A percentile compares a stretch with the other conserved stretches of the same genome.
phyloP scores from a whole-genome alignment of 37 sponge, comb jelly and placozoan species.

The Halichondria panicea region DNA sequence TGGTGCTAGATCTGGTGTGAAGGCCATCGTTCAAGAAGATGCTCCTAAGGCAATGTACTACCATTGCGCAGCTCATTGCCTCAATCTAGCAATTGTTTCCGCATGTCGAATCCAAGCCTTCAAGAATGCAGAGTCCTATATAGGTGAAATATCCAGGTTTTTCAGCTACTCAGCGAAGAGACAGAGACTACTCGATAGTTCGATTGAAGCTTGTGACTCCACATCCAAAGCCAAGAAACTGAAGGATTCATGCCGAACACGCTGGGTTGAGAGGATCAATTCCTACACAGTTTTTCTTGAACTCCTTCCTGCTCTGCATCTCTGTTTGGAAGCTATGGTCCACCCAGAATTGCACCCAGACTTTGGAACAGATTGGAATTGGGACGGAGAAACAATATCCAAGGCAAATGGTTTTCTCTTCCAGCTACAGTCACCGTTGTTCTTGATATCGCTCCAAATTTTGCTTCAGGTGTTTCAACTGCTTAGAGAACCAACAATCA shows the following conservation, averaged over 20 bases:
- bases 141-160: slow-evolving; percentile 52
- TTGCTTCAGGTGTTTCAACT: slow-evolving; percentile 27
- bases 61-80: slow-evolving; percentile 61
- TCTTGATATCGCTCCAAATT: slow-evolving; percentile 53
- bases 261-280: slow-evolving; percentile 56
- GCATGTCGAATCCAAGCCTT: slow-evolving; percentile 47
- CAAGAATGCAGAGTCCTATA: slow-evolving; percentile 43
- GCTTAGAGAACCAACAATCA: slow-evolving; percentile 38
- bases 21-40: slow-evolving; percentile 36
- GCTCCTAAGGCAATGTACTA: slow-evolving; percentile 42
- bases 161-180: slow-evolving; percentile 54
- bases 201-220: slow-evolving; percentile 11
- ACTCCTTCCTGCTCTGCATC: slow-evolving; percentile 40
- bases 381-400: slow-evolving; percentile 63
- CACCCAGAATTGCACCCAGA: slow-evolving; percentile 29
- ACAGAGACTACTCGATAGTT: slow-evolving; percentile 41
- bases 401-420: slow-evolving; percentile 66
- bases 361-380: slow-evolving; percentile 52
- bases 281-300: slow-evolving; percentile 57
- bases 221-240: slow-evolving; percentile 38
- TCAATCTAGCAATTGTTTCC: slow-evolving; percentile 54
- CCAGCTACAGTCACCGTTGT: slow-evolving; percentile 46
- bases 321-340: slow-evolving; percentile 49
- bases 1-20: slow-evolving; percentile 45
- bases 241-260: slow-evolving; percentile 59